phyloP scores from a whole-genome alignment of 2,888 invertebrate species.

The Merodon equestris region DNA sequence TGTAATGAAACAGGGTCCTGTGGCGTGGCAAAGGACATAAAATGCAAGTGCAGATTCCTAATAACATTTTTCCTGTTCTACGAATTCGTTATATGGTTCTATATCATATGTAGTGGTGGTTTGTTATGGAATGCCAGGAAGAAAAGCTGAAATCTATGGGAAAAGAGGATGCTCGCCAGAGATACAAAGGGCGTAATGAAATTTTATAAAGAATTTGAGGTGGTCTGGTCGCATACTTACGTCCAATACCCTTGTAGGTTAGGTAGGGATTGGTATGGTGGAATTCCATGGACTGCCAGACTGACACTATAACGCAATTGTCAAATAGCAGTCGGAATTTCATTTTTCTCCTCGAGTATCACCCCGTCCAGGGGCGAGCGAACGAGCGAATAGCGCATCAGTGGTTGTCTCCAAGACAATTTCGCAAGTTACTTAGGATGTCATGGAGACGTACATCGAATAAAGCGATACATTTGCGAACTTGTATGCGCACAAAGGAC shows the following conservation, averaged over 20 bases:
- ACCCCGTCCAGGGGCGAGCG: too few relatives aligned
- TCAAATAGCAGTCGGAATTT: constrained; percentile 63
- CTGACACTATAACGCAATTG: constrained; percentile 58
- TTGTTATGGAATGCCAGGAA: constrained; percentile 51
- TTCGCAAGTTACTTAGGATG: constrained; percentile 52
- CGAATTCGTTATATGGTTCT: too few relatives aligned
- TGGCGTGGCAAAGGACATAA: constrained; percentile 50
- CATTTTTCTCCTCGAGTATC: constrained; percentile 35
- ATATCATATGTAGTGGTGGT: constrained; percentile 8
- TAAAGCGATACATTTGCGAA: background rate
- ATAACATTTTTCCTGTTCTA: constrained; percentile 1
- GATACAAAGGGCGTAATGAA: constrained; percentile 41
- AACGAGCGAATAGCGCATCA: too few relatives aligned
- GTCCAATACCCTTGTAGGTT: too few relatives aligned
- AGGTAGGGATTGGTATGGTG: constrained; percentile 8
- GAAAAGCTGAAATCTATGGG: background rate
- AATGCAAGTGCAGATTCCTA: constrained; percentile 53
- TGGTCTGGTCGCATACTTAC: constrained; percentile 17
- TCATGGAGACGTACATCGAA: constrained; percentile 38
- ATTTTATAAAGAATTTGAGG: constrained; percentile 54
- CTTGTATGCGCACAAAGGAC: constrained; percentile 18
- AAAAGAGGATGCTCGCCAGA: constrained; percentile 36
- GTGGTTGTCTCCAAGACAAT: constrained; percentile 38
- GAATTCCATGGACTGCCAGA: constrained; percentile 43
- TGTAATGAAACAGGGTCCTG: constrained; percentile 42